Evolutionary conservation across 2,113 vertebrate genomes (phyloP).

Genomic region (Grammomys surdaster): DNA sequence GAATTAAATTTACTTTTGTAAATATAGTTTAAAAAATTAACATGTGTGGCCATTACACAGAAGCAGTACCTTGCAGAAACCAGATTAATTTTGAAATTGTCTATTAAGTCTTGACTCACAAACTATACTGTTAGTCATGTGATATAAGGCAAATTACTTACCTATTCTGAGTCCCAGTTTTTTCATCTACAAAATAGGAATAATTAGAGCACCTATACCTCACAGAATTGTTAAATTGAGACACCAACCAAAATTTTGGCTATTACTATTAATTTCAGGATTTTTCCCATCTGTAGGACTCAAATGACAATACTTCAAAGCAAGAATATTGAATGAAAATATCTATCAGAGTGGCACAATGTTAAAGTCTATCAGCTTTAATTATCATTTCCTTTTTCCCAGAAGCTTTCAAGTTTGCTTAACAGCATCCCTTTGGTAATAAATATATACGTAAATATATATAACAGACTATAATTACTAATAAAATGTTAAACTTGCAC

Average conservation of each 20-base stretch:
- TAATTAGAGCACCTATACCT: neutral
- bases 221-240: neutral
- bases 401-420: conserved; percentile 12
- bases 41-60: neutral
- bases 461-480: neutral
- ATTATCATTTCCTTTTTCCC: neutral
- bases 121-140: neutral
- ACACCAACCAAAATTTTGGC: neutral
- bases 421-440: neutral
- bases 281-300: neutral
- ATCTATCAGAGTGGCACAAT: neutral
- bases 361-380: neutral
- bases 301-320: neutral
- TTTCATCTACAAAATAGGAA: neutral
- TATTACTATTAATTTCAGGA: neutral
- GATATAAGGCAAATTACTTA: neutral
- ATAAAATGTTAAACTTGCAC: neutral
- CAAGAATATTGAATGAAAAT: neutral
- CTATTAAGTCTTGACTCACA: neutral
- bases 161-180: neutral
- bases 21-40: neutral
- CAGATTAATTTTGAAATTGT: neutral
- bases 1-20: neutral
- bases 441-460: neutral
- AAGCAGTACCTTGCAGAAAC: neutral